These are phyloP conservation scores for Thalassarche chlororhynchos DNA, from an alignment of 2,113 vertebrate species.

Conservation along the genomic window DNA sequence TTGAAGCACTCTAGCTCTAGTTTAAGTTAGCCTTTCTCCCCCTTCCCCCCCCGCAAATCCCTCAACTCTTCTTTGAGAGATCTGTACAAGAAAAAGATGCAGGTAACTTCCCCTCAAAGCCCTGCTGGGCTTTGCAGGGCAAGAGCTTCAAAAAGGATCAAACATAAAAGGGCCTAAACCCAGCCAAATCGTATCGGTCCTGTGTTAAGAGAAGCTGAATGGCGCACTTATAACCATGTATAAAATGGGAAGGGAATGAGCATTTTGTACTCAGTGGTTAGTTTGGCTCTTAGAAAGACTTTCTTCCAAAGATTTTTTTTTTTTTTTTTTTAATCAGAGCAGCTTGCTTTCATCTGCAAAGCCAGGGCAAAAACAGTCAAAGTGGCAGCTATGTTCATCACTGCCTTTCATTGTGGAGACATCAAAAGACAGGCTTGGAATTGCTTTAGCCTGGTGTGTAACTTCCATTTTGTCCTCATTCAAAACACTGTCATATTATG, in stretches of 20 bases:
- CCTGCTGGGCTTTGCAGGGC: neutral
- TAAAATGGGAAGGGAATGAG: neutral
- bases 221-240: neutral
- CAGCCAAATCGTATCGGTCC: accelerated
- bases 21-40: neutral
- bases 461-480: neutral
- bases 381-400: neutral
- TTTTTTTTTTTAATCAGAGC: neutral
- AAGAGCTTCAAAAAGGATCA: neutral
- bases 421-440: neutral
- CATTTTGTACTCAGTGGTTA: neutral
- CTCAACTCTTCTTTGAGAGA: neutral
- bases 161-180: neutral
- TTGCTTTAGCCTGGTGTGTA: neutral
- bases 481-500: neutral
- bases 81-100: neutral
- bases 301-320: neutral
- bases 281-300: neutral
- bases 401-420: neutral
- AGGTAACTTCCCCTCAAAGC: neutral
- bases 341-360: neutral
- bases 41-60: too few relatives aligned
- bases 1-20: neutral
- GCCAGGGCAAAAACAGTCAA: neutral
- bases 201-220: neutral